Percentiles rank a stretch among this genome's conserved stretches.
These are phyloP conservation scores for Spisula solida DNA, from an alignment of 2,888 invertebrate genomes.

Conservation along the genomic window DNA sequence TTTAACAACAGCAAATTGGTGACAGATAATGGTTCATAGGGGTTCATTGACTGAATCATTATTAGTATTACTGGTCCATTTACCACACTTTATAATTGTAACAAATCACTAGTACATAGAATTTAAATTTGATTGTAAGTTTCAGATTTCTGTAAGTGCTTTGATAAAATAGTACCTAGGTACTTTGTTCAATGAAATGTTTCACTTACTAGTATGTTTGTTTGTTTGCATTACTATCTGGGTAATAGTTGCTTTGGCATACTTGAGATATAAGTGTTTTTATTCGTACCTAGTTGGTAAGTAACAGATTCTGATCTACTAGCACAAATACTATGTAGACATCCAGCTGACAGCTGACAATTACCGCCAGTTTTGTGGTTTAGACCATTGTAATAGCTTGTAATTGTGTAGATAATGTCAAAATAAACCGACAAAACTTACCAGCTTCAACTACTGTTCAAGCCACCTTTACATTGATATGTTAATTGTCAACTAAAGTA, in stretches of 20 bases:
- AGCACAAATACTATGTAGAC: not conserved
- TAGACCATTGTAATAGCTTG: not conserved
- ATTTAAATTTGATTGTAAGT: too few relatives aligned
- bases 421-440: not conserved
- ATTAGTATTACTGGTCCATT: too few relatives aligned
- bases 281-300: not conserved
- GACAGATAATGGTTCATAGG: too few relatives aligned
- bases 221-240: not conserved
- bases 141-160: too few relatives aligned
- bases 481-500: not conserved
- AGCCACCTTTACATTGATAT: slow-evolving; percentile 4
- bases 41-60: too few relatives aligned
- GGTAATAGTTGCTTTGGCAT: not conserved
- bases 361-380: not conserved
- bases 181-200: not conserved
- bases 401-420: not conserved
- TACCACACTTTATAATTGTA: too few relatives aligned
- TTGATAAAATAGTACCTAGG: not conserved
- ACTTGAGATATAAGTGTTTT: too few relatives aligned
- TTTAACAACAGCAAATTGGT: too few relatives aligned
- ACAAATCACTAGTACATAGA: too few relatives aligned
- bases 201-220: not conserved
- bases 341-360: not conserved
- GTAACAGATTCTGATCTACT: not conserved
- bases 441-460: slow-evolving; percentile 1